Evolutionary conservation across 2,113 vertebrate genomes (phyloP), one percentile per base, ranked within the genome.

Genomic region (Ovis aries): DNA sequence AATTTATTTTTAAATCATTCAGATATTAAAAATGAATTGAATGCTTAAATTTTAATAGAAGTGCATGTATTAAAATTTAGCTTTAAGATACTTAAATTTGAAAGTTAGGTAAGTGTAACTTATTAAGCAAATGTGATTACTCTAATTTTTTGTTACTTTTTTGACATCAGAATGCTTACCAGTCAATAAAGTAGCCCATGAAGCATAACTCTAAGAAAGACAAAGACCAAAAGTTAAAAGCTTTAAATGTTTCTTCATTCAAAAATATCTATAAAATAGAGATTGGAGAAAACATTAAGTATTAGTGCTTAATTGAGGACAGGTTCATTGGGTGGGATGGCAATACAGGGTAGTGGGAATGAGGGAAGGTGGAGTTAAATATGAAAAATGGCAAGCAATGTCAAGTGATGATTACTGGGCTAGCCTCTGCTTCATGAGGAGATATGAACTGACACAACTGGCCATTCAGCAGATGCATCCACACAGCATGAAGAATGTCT

Each of bases 261-360:
- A 96, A 95, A 91, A 78, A 11, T 83, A 40, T 78, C 60, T 59
- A 21, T 16, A 33, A 95, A 96, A 82, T 33, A 87, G 48, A 92
- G 91, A 94, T 5, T 29, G 8, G 82, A 21, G 59, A 23, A 77
- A 77, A 1, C 29, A 64, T 80, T 91, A 86, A 81, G 15, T 74
- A 82, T 13, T 12, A 77, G n/a, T 50, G 40, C 48, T 95, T 74
- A n/a, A 25, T 27, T 86, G 36, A 36, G 14, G 36, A 55, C 13
- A 55, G 27, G 27, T 29, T 55, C 50, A 36, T 6, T 21, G 4
- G 29, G 27, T 2, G 5, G 36, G 9, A 31, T 16, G 57, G 5
- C 3, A 29, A 31, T 43, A 17, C 53, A 82, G 40, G 36, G 5
- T 21, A 91, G 12, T 48, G 16, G n/a, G 33, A 86, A 1, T 36